Evolutionary conservation across 2,113 vertebrate species (phyloP).

Genomic region (Scalopus aquaticus): DNA sequence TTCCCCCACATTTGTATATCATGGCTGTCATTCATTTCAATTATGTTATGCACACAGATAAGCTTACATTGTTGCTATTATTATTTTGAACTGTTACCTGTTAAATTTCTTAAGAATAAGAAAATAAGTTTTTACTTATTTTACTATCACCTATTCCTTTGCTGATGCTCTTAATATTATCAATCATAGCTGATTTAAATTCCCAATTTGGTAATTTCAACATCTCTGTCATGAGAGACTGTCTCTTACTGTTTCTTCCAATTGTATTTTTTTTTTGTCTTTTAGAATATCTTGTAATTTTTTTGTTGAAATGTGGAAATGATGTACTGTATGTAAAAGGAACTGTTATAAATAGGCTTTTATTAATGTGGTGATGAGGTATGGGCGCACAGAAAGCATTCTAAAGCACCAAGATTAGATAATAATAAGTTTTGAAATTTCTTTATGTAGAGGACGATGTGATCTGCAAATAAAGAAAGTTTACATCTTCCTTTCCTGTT

Average conservation of each 20-base stretch:
- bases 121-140: neutral
- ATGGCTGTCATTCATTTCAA: neutral
- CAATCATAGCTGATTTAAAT: neutral
- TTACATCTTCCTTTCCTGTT: neutral
- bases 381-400: neutral
- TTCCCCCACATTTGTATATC: neutral
- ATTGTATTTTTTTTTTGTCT: neutral
- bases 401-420: neutral
- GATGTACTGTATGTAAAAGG: neutral
- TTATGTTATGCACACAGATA: neutral
- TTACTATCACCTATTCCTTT: neutral
- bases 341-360: neutral
- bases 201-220: neutral
- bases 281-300: neutral
- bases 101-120: neutral
- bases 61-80: neutral
- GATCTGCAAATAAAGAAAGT: neutral
- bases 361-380: neutral
- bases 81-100: neutral
- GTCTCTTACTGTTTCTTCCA: neutral
- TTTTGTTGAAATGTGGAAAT: neutral
- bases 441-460: neutral
- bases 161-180: neutral
- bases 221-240: neutral
- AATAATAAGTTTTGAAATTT: no score